Conservation (phyloP, 1,140 invertebrate species). For the Pachypeltis micranthus region DNA sequence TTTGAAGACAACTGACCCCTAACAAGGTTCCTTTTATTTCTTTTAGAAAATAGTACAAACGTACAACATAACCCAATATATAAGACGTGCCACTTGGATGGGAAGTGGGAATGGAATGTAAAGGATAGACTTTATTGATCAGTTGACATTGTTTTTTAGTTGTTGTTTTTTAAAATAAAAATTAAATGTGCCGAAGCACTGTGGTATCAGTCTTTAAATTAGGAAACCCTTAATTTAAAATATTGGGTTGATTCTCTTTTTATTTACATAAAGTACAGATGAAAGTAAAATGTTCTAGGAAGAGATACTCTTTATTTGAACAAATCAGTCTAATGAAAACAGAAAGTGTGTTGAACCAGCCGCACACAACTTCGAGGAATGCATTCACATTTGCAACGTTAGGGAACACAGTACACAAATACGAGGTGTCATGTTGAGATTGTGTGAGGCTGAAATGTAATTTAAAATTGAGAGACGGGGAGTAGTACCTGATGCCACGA, state of each 20-base stretch:
- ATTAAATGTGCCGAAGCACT: too few species aligned
- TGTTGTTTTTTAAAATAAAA: too few species aligned
- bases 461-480: conserved; percentile 29
- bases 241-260: too few species aligned
- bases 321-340: neutral
- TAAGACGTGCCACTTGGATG: too few species aligned
- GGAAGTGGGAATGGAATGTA: too few species aligned
- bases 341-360: neutral
- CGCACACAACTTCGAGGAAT: neutral
- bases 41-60: neutral
- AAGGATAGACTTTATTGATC: too few species aligned
- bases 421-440: neutral
- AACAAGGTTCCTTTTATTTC: neutral
- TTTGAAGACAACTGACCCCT: neutral
- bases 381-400: neutral
- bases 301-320: conserved; percentile 14
- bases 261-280: neutral
- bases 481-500: conserved; percentile 81
- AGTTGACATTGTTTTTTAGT: too few species aligned
- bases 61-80: too few species aligned
- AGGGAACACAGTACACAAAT: neutral
- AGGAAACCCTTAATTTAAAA: too few species aligned
- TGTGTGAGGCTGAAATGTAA: neutral
- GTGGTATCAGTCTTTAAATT: too few species aligned
- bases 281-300: neutral